Percentiles rank a stretch among this genome's conserved stretches.
These are phyloP conservation scores for Palaemon carinicauda DNA, from an alignment of 1,140 invertebrate genomes.

Conservation along the genomic window DNA sequence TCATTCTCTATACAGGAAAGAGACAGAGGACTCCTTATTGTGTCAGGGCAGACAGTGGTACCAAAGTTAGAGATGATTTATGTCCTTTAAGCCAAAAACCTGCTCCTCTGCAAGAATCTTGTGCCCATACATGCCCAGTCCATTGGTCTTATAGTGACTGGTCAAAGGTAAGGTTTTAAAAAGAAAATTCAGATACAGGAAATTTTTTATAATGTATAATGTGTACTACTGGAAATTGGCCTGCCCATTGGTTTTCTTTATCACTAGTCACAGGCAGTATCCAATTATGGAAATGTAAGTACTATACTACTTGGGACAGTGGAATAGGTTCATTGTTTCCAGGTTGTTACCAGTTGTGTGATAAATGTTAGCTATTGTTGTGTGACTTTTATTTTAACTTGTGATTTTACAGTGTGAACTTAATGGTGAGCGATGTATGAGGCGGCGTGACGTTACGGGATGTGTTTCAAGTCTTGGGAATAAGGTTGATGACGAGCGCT, in stretches of 20 bases:
- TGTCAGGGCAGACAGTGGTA: slow-evolving; percentile 63
- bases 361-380: too few species aligned
- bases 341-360: too few species aligned
- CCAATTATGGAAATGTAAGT: too few species aligned
- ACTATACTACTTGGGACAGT: too few species aligned
- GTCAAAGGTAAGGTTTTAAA: slow-evolving; percentile 67
- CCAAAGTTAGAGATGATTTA: slow-evolving; percentile 64
- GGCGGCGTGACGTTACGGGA: slow-evolving; percentile 18
- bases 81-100: slow-evolving; percentile 69
- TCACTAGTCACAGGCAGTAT: too few species aligned
- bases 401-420: slow-evolving; percentile 31
- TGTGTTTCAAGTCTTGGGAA: slow-evolving; percentile 44
- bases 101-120: slow-evolving; percentile 70
- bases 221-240: not conserved
- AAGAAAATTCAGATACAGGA: not conserved
- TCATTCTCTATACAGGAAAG: slow-evolving; percentile 3
- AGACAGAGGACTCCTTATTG: slow-evolving; percentile 31
- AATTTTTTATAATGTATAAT: not conserved
- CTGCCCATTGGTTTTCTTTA: too few species aligned
- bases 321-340: too few species aligned
- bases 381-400: not conserved
- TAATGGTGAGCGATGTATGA: slow-evolving; percentile 14
- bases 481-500: slow-evolving; percentile 40
- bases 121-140: slow-evolving; percentile 74
- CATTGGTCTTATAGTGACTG: slow-evolving; percentile 78